Conservation (phyloP, 2,888 invertebrate genomes). For the Myopa tessellatipennis region DNA sequence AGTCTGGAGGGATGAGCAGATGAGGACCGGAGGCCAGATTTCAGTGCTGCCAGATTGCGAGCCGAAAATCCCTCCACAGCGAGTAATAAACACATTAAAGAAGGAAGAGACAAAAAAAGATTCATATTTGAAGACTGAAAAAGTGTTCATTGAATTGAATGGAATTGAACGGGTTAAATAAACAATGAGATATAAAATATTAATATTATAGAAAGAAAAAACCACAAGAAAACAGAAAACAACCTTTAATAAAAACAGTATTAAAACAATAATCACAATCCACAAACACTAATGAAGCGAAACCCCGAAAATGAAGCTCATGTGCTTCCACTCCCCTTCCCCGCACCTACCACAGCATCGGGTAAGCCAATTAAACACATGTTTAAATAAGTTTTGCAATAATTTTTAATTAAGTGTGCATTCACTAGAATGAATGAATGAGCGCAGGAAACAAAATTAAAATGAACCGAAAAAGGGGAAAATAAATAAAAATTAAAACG, state of each 20-base stretch:
- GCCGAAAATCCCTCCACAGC: background rate
- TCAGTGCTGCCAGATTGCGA: constrained; percentile 1
- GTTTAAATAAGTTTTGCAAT: constrained; percentile 32
- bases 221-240: too few relatives aligned
- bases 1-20: background rate
- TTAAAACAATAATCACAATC: too few relatives aligned
- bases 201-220: too few relatives aligned
- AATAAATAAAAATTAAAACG: background rate
- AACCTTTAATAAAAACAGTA: too few relatives aligned
- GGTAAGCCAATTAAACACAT: constrained; percentile 21
- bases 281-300: too few relatives aligned
- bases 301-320: too few relatives aligned
- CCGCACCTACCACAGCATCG: background rate
- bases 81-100: background rate
- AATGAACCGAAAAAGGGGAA: constrained; percentile 1
- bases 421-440: background rate
- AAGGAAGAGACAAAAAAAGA: background rate
- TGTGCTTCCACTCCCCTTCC: too few relatives aligned
- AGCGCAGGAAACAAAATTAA: constrained; percentile 19
- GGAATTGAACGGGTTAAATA: too few relatives aligned
- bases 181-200: too few relatives aligned
- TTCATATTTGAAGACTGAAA: too few relatives aligned
- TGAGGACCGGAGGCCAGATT: background rate
- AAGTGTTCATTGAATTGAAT: too few relatives aligned
- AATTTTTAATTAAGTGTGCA: constrained; percentile 26